Conservation (phyloP, 2,797 vertebrate genomes). For the Glyptemys insculpta region DNA sequence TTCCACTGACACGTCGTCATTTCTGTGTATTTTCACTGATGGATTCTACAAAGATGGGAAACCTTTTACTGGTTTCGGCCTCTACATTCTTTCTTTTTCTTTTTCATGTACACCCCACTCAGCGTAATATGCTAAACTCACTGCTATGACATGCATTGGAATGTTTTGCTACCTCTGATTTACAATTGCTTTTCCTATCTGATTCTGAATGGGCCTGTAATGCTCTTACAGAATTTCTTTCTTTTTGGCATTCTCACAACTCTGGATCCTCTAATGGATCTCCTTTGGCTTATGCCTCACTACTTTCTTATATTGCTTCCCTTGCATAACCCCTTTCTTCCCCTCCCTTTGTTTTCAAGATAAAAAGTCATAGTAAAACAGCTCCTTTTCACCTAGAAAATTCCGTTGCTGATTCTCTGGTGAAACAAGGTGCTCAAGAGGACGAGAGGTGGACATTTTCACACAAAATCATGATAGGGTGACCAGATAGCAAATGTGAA, state of each 20-base stretch:
- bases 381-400: constrained; percentile 58
- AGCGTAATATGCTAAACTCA: constrained; percentile 58
- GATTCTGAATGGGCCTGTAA: constrained; percentile 70
- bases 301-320: constrained; percentile 59
- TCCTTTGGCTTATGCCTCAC: constrained; percentile 50
- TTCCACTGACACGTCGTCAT: constrained; percentile 58
- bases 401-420: constrained; percentile 47
- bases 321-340: constrained; percentile 41
- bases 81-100: constrained; percentile 67
- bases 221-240: constrained; percentile 65
- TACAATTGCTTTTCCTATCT: constrained; percentile 56
- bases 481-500: no score
- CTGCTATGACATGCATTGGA: constrained; percentile 59
- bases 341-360: constrained; percentile 62
- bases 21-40: constrained; percentile 63
- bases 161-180: constrained; percentile 46
- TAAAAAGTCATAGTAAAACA: constrained; percentile 44
- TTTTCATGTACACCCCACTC: constrained; percentile 65
- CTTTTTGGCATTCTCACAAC: constrained; percentile 60
- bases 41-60: constrained; percentile 59
- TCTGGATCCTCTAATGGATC: constrained; percentile 58
- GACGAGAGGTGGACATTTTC: constrained; percentile 49
- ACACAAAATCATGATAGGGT: constrained; percentile 13
- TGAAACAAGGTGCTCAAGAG: constrained; percentile 61
- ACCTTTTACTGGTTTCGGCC: constrained; percentile 63